Percentiles rank a stretch among this genome's conserved stretches.
phyloP scores from a whole-genome alignment of 2,113 vertebrate genomes.

The Cochlearius cochlearius region DNA sequence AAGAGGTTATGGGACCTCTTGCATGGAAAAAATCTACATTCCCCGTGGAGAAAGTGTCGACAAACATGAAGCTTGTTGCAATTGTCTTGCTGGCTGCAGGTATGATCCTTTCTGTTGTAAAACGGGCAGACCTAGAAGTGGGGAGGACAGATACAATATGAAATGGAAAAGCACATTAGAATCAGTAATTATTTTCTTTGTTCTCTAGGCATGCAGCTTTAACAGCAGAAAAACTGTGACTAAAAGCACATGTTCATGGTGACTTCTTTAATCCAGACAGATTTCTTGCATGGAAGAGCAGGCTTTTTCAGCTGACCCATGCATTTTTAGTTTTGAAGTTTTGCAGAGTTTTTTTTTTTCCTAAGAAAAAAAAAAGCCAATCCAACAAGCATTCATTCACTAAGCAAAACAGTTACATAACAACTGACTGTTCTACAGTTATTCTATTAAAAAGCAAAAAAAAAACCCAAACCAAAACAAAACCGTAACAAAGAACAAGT shows the following conservation, averaged over 20 bases:
- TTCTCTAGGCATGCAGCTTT: neutral
- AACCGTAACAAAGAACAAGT: neutral
- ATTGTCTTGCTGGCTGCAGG: conserved; percentile 46
- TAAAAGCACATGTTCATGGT: neutral
- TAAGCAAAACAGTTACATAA: neutral
- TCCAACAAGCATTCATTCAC: neutral
- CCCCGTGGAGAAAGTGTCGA: conserved; percentile 66
- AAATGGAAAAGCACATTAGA: neutral
- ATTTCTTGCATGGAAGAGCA: neutral
- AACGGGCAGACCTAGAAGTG: conserved; percentile 55
- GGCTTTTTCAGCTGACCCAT: neutral
- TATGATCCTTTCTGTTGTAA: conserved; percentile 64
- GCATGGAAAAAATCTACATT: conserved; percentile 63
- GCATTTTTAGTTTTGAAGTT: neutral
- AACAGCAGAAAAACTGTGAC: neutral
- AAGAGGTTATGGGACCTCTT: conserved; percentile 70
- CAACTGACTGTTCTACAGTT: neutral
- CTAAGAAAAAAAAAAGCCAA: neutral
- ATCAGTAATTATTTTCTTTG: neutral
- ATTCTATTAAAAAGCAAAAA: neutral
- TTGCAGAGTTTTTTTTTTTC: neutral
- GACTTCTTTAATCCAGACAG: neutral
- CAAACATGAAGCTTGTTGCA: conserved; percentile 77
- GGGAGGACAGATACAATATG: neutral
- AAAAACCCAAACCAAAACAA: neutral